Conservation (phyloP, 2,797 vertebrate species). For the Nasua narica region DNA sequence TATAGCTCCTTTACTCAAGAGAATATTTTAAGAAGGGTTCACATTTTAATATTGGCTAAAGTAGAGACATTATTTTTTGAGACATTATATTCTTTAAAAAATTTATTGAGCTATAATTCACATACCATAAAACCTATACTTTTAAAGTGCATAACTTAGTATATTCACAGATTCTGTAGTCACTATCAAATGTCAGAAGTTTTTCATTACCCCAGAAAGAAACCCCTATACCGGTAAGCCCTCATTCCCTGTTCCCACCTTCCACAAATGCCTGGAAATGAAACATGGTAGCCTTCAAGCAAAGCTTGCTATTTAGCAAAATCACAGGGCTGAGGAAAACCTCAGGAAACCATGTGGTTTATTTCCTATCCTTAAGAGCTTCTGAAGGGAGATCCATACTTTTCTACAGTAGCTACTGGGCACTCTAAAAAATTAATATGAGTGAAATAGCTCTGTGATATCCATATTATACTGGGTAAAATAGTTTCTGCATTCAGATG, state of each 20-base stretch:
- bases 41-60: slow-evolving; percentile 28
- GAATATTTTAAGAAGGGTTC: slow-evolving; percentile 34
- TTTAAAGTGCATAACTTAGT: not conserved
- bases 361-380: not conserved
- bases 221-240: not conserved
- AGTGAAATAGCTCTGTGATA: not conserved
- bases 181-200: slow-evolving; percentile 39
- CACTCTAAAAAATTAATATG: slow-evolving; percentile 26
- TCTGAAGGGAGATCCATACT: slow-evolving; percentile 30
- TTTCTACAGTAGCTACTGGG: not conserved
- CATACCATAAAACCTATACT: not conserved
- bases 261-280: not conserved
- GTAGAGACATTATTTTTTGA: not conserved
- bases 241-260: not conserved
- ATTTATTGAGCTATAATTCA: not conserved
- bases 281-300: not conserved
- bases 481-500: not conserved
- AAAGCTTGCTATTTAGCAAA: slow-evolving; percentile 46
- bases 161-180: not conserved
- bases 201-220: not conserved
- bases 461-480: not conserved
- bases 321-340: slow-evolving; percentile 5
- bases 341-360: slow-evolving; percentile 1
- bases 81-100: not conserved
- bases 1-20: not conserved